phyloP scores from a whole-genome alignment of 2,113 vertebrate species.

The Rallus limicola region DNA sequence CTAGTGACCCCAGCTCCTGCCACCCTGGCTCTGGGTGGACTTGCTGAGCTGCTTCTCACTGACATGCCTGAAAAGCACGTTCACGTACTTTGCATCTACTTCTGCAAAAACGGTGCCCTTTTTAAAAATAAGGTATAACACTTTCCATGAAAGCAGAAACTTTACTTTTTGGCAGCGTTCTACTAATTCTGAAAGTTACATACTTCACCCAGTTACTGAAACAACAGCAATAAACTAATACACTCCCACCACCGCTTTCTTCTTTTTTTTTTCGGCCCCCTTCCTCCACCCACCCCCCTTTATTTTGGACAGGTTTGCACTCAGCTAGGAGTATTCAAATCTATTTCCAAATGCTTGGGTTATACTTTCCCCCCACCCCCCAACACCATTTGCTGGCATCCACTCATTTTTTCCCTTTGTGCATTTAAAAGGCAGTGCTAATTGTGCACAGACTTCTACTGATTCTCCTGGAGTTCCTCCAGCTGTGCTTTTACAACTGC shows the following conservation, averaged over 20 bases:
- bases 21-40: not conserved
- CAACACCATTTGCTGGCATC: not conserved
- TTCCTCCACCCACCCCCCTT: no score
- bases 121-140: not conserved
- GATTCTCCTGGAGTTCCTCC: constrained; percentile 9
- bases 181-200: not conserved
- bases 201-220: not conserved
- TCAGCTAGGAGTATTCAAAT: not conserved
- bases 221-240: not conserved
- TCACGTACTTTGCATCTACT: not conserved
- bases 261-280: not conserved
- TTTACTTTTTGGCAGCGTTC: not conserved
- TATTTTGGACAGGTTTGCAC: not conserved
- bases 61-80: not conserved
- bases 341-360: not conserved
- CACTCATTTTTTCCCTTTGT: not conserved
- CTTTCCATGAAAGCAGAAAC: not conserved
- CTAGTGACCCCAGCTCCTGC: not conserved
- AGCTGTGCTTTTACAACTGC: constrained; percentile 7
- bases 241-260: not conserved
- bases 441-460: not conserved
- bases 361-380: not conserved
- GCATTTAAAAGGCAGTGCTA: not conserved
- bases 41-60: fast-evolving
- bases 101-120: not conserved